phyloP scores from a whole-genome alignment of 2,113 vertebrate genomes.

The Cranoglanis bouderius region DNA sequence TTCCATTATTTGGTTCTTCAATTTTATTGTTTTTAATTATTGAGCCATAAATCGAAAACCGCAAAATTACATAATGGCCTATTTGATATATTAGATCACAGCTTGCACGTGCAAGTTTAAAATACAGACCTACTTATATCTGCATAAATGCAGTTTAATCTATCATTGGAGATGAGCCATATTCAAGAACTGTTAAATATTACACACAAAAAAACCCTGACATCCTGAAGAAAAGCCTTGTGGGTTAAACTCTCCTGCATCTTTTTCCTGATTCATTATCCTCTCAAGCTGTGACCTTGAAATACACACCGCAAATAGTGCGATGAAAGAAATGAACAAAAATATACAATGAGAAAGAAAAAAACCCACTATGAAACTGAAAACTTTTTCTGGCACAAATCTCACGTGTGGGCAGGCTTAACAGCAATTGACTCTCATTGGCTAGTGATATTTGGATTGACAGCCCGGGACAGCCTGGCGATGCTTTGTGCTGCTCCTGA shows the following conservation, averaged over 20 bases:
- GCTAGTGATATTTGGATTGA: too few relatives aligned
- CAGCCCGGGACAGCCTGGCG: too few relatives aligned
- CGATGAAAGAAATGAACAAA: too few relatives aligned
- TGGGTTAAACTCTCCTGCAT: conserved; percentile 19
- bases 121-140: background rate
- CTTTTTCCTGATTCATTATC: conserved; percentile 34
- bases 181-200: background rate
- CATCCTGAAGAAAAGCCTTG: background rate
- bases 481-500: too few relatives aligned
- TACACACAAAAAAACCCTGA: background rate
- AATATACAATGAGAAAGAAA: too few relatives aligned
- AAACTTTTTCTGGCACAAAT: too few relatives aligned
- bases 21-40: background rate
- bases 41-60: background rate
- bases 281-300: conserved; percentile 43
- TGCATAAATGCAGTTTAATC: background rate
- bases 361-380: too few relatives aligned
- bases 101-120: background rate
- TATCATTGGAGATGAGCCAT: background rate
- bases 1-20: background rate
- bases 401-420: too few relatives aligned
- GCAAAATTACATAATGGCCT: background rate
- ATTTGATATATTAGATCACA: background rate
- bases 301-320: too few relatives aligned
- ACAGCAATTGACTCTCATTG: too few relatives aligned